Conservation (phyloP, 1,140 invertebrate species). For the Hycleus phaleratus region DNA sequence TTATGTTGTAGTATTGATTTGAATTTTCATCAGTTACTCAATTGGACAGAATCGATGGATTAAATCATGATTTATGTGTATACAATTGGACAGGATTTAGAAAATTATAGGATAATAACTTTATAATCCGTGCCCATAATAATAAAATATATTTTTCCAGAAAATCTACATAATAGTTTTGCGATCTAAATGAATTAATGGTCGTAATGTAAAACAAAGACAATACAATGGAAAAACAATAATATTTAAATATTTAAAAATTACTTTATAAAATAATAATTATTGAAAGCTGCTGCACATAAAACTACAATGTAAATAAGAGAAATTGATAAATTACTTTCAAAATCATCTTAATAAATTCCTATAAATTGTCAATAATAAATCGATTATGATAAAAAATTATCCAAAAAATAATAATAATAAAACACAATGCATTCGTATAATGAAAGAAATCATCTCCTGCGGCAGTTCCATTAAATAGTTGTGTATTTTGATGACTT, state of each 20-base stretch:
- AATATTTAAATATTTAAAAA: background rate
- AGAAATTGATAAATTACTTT: background rate
- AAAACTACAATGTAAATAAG: background rate
- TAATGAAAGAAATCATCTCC: background rate
- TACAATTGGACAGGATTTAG: background rate
- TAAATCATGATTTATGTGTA: background rate
- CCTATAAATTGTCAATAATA: conserved; percentile 1
- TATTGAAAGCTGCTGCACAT: background rate
- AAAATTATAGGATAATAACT: too few species aligned
- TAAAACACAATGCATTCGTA: conserved; percentile 9
- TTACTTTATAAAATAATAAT: background rate
- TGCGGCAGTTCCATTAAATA: background rate
- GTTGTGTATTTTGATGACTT: background rate
- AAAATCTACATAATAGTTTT: conserved; percentile 22
- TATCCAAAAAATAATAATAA: conserved; percentile 21
- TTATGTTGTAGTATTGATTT: too few species aligned
- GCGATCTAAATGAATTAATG: conserved; percentile 10
- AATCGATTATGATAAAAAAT: conserved; percentile 1
- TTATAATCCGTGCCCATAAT: conserved; percentile 11
- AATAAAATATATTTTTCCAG: conserved; percentile 26
- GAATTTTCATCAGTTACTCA: too few species aligned
- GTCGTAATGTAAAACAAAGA: background rate
- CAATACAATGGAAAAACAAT: background rate
- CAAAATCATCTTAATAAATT: background rate
- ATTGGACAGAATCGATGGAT: too few species aligned